A percentile compares a stretch with the other conserved stretches of the same genome.
Evolutionary conservation across 2,888 invertebrate species (phyloP).

Genomic region (Arge pagana): DNA sequence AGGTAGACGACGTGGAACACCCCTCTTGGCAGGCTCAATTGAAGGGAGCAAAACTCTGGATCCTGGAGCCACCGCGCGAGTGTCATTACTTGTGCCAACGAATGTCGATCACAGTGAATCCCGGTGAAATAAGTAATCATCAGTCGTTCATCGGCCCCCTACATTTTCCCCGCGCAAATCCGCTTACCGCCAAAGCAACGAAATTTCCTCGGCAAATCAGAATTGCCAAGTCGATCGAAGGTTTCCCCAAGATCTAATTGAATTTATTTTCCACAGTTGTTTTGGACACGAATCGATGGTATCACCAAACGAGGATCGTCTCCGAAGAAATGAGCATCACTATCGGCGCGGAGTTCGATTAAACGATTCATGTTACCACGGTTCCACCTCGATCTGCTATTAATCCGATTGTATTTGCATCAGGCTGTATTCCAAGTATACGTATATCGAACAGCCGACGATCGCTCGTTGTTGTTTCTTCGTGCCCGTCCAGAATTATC

Average conservation of each 20-base stretch:
- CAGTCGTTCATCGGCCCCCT: background rate
- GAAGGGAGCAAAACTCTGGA: conserved; percentile 86
- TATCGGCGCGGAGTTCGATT: conserved; percentile 96
- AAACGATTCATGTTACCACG: too few relatives aligned
- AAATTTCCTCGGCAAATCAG: background rate
- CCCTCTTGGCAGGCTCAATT: conserved; percentile 98
- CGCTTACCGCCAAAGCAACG: background rate
- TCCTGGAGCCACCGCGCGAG: conserved; percentile 89
- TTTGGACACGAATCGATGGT: conserved; percentile 94
- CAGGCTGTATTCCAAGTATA: too few relatives aligned
- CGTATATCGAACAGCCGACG: too few relatives aligned
- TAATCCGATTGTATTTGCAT: too few relatives aligned
- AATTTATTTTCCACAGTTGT: conserved; percentile 74
- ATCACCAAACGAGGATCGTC: conserved; percentile 86
- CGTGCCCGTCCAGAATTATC: too few relatives aligned
- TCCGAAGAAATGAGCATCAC: conserved; percentile 92
- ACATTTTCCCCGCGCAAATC: background rate
- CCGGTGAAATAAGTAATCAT: conserved; percentile 83
- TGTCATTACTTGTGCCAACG: conserved; percentile 79
- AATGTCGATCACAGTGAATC: conserved; percentile 73
- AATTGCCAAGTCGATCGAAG: background rate
- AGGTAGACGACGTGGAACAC: conserved; percentile 92
- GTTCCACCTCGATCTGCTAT: too few relatives aligned
- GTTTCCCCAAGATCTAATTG: conserved; percentile 2
- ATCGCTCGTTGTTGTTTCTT: too few relatives aligned